Base-by-base conservation (phyloP, 2,888 invertebrate genomes). In the Acleris holmiana region DNA sequence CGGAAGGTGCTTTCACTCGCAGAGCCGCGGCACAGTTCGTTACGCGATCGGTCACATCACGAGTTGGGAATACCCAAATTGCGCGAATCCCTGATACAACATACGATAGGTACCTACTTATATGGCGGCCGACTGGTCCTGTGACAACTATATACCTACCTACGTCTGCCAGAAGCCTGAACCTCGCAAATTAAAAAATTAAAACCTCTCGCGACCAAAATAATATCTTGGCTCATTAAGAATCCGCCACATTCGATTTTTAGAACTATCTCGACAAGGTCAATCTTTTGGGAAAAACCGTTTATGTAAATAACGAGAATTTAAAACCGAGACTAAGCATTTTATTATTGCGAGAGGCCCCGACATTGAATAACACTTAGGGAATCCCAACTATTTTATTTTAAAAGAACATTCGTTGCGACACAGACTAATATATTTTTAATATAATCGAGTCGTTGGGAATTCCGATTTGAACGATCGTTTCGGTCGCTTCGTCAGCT, bases 11-110 rank as follows among this genome's bases (percentile, higher is more conserved):
- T 89, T 89, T 88, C 89, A 83, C 89, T 80, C 69, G 67, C 68
- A 73, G 73, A 73, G 6, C 44, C n/a, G 72, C 69, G 74, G 67
- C 66, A 23, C 48, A 62, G 68, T 68, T 76, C 68, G 73, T 79
- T 80, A 78, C 74, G 79, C 75, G 80, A 78, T 69, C 77, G 72
- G 68, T 70, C 74, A 71, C 55, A 49, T 66, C 74, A 73, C 70
- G 74, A 75, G 67, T 66, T 81, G 89, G 89, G 80, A 88, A 84
- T 86, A 85, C 86, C 88, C 88, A 85, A 54, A 67, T 59, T 61
- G 60, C 58, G 68, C 57, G 49, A 66, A 71, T 72, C 73, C 62
- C 70, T 72, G 73, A 35, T n/a, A 23, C 49, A 17, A 35, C 41
- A 41, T n/a, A n/a, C 47, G 10, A 23, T 17, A n/a, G n/a, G n/a